Conservation (phyloP, 1,140 invertebrate species). For the Augochlora pura region DNA sequence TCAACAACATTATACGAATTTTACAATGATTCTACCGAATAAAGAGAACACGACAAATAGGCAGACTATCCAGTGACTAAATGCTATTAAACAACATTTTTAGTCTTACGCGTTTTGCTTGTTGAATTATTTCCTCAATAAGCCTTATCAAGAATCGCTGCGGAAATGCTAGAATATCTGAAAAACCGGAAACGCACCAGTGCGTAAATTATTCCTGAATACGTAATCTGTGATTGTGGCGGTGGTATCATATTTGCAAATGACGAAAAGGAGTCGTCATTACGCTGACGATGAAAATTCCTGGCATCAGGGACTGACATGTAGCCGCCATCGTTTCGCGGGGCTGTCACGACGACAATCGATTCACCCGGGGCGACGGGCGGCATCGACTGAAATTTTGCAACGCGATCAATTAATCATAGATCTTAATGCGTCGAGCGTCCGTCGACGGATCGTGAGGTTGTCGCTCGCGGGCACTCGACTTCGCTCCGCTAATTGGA, state of each 20-base stretch:
- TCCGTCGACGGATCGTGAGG: not conserved
- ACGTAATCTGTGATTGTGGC: not conserved
- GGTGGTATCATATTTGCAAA: not conserved
- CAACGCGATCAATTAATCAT: slow-evolving; percentile 6
- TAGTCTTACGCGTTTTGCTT: too few relatives aligned
- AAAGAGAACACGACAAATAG: too few relatives aligned
- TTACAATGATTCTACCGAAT: too few relatives aligned
- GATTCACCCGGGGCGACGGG: not conserved
- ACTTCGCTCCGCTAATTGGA: not conserved
- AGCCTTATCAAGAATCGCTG: not conserved
- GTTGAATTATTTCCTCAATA: too few relatives aligned
- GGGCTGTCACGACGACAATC: not conserved
- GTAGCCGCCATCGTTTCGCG: not conserved
- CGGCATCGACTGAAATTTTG: not conserved
- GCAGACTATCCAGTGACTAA: too few relatives aligned
- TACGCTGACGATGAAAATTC: not conserved
- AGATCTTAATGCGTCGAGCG: not conserved
- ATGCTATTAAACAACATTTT: too few relatives aligned
- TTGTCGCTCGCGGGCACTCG: slow-evolving; percentile 1
- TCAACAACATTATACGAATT: too few relatives aligned
- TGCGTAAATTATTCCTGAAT: not conserved
- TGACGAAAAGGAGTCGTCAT: not conserved
- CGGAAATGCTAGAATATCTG: not conserved
- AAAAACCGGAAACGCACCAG: not conserved
- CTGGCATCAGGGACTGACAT: not conserved